Base-by-base conservation (phyloP, 2,797 vertebrate genomes). In the Lithobates pipiens region DNA sequence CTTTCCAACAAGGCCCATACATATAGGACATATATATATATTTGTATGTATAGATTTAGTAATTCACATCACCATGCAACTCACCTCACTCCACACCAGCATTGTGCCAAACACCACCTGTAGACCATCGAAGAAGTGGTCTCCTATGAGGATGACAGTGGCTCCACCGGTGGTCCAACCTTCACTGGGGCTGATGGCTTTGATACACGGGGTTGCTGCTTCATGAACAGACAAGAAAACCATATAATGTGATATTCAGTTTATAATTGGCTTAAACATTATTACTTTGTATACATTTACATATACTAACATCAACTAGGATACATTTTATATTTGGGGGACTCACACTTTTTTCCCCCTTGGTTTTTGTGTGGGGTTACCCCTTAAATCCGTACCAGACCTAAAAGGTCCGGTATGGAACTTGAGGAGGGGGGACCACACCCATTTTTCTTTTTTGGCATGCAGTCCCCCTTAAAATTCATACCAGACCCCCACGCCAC, bases 171-270 rank as follows among this genome's bases (percentile, higher is more conserved):
- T 98, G 80, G 97, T 99, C 97, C 97, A 99, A 80, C 97, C 97
- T 88, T 98, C 97, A 44, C 97, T 97, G 5, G 97, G 97, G 89
- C 97, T 98, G 93, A 99, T 97, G 93, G 97, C 97, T 90, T 99
- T 98, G 94, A 99, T 98, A 95, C 97, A 98, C 81, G 97, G 97
- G 67, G 97, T 97, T 90, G 97, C 97, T 94, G 97, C 97, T 98
- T 95, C 90, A 91, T 88, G 85, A 68, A 88, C 70, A 91, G 63
- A 65, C 6, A 25, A 10, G 10, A 1, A n/a, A 10, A 25, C 7
- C 61, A 65, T 23, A 65, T 10, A 25, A 23, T 65, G 23, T 65
- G 7, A 65, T 25, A 65, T 10, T 18, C 0, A 21, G 18, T 63
- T 6, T 63, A n/a, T 3, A 65, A 25, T 25, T 10, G 2, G 61